Conservation (phyloP, 2,888 invertebrate species). For the Ochlodes sylvanus region DNA sequence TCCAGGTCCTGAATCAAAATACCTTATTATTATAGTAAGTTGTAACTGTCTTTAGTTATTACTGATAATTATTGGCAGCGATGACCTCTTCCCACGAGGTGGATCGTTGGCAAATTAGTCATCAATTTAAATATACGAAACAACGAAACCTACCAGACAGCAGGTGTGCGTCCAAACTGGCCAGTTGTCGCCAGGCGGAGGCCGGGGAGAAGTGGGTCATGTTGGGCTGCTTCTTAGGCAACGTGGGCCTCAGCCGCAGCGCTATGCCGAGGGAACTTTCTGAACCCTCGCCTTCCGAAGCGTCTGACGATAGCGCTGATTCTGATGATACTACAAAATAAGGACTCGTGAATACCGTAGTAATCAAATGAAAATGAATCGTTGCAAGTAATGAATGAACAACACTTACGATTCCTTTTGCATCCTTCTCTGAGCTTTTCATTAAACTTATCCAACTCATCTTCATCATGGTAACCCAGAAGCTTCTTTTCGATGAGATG, state of each 20-base stretch:
- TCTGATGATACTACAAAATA: conserved; percentile 76
- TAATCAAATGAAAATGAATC: too few species aligned
- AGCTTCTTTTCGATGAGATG: conserved; percentile 76
- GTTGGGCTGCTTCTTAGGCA: conserved; percentile 91
- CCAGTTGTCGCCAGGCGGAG: conserved; percentile 92
- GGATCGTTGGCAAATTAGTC: too few species aligned
- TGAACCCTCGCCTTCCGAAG: conserved; percentile 79
- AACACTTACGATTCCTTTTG: conserved; percentile 70
- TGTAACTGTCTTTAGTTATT: too few species aligned
- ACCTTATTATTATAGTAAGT: too few species aligned
- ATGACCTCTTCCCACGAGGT: too few species aligned
- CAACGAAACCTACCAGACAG: conserved; percentile 60
- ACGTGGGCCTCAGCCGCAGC: conserved; percentile 89
- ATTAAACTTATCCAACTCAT: conserved; percentile 76
- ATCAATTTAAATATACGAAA: too few species aligned
- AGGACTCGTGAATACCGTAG: not conserved
- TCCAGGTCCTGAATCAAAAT: not conserved
- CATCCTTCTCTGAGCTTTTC: conserved; percentile 70
- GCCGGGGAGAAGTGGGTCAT: conserved; percentile 93
- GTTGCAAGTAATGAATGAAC: too few species aligned
- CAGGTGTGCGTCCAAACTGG: conserved; percentile 84
- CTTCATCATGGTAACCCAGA: conserved; percentile 73
- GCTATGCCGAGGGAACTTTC: conserved; percentile 87
- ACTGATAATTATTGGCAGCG: too few species aligned
- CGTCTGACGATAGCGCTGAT: conserved; percentile 83